These are phyloP conservation scores for Eufriesea mexicana DNA, from an alignment of 1,140 invertebrate genomes.

Conservation along the genomic window DNA sequence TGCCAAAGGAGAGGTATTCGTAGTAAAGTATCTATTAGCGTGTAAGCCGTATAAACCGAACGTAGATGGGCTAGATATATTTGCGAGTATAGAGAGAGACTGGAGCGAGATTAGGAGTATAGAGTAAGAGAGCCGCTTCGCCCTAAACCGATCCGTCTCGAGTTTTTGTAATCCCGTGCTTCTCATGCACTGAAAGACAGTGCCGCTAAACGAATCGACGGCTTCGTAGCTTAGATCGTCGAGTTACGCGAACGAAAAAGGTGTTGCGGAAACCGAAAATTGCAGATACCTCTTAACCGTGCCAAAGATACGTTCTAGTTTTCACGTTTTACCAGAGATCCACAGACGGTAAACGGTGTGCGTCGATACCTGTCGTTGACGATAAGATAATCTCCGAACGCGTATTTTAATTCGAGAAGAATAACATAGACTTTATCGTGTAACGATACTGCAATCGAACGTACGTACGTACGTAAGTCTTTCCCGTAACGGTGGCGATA, in stretches of 20 bases:
- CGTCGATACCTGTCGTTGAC: background rate
- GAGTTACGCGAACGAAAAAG: background rate
- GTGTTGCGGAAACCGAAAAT: slow-evolving; percentile 38
- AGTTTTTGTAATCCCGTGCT: slow-evolving; percentile 49
- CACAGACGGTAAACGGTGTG: background rate
- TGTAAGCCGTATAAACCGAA: slow-evolving; percentile 10
- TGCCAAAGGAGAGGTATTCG: slow-evolving; percentile 54
- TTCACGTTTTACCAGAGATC: slow-evolving; percentile 46
- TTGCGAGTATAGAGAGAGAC: background rate
- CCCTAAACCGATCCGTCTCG: slow-evolving; percentile 64
- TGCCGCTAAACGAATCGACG: background rate
- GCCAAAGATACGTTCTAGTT: slow-evolving; percentile 62
- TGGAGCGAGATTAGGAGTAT: slow-evolving; percentile 4
- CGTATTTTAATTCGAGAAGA: slow-evolving; percentile 9
- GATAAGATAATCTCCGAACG: background rate
- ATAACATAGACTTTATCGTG: background rate
- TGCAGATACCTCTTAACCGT: slow-evolving; percentile 65
- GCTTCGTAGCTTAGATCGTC: slow-evolving; percentile 10
- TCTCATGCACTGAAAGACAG: background rate
- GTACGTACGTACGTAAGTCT: background rate
- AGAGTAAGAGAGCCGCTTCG: background rate
- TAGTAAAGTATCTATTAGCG: slow-evolving; percentile 35
- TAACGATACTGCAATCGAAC: background rate
- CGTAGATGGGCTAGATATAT: slow-evolving; percentile 5
- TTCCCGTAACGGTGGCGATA: too few species aligned